Conservation (phyloP, 1,140 invertebrate species). For the Nasonia vitripennis region DNA sequence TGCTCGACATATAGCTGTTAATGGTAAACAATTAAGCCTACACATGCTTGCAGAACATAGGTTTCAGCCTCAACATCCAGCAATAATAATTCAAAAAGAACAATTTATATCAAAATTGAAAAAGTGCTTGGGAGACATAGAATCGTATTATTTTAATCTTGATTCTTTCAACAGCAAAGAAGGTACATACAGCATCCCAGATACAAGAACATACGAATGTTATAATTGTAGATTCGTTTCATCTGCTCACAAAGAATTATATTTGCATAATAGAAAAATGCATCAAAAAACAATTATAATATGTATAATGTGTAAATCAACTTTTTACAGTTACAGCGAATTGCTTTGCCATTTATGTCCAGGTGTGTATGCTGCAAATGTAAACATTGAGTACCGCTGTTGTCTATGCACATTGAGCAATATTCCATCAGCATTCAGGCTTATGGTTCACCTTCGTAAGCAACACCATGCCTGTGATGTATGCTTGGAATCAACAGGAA, state of each 20-base stretch:
- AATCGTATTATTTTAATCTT: conserved; percentile 81
- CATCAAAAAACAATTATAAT: conserved; percentile 87
- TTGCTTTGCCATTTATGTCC: conserved; percentile 89
- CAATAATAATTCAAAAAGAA: conserved; percentile 73
- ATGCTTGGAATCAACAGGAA: conserved; percentile 86
- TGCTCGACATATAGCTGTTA: conserved; percentile 86
- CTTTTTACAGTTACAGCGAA: conserved; percentile 90
- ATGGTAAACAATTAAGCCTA: conserved; percentile 85
- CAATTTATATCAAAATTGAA: conserved; percentile 82
- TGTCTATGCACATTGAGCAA: conserved; percentile 83
- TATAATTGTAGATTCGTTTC: conserved; percentile 88
- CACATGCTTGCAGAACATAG: conserved; percentile 87
- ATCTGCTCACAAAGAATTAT: conserved; percentile 86
- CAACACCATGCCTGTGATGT: conserved; percentile 89
- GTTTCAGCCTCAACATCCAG: conserved; percentile 79
- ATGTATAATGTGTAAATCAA: conserved; percentile 90
- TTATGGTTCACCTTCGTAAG: conserved; percentile 90
- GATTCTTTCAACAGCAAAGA: conserved; percentile 79
- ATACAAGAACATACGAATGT: conserved; percentile 84
- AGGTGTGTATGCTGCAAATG: conserved; percentile 81
- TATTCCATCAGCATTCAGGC: conserved; percentile 87
- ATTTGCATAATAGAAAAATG: conserved; percentile 88
- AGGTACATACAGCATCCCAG: conserved; percentile 74
- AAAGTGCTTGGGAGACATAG: conserved; percentile 79
- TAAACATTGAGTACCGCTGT: conserved; percentile 81